Conservation (phyloP, 2,113 vertebrate species). For the Gasterosteus aculeatus region DNA sequence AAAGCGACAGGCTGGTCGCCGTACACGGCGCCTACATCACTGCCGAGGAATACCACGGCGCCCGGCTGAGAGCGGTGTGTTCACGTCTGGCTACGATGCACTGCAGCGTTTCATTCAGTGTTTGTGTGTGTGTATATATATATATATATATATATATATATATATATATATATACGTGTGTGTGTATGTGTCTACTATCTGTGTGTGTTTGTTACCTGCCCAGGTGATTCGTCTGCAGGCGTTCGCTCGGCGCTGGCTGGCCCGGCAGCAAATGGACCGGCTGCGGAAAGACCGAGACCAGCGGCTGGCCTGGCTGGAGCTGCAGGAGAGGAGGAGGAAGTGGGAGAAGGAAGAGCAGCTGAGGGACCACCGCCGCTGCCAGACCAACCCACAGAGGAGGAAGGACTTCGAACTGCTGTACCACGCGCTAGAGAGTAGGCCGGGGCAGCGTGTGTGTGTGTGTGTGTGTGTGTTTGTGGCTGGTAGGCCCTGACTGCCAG, state of each 20-base stretch:
- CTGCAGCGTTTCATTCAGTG: background rate
- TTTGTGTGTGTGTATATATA: too few species aligned
- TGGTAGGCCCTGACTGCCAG: accelerated
- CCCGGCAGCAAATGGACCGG: constrained; percentile 73
- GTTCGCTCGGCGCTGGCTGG: constrained; percentile 84
- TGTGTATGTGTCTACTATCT: too few species aligned
- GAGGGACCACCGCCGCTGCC: constrained; percentile 79
- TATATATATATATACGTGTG: background rate
- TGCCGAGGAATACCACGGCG: constrained; percentile 82
- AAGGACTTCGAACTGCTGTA: constrained; percentile 91
- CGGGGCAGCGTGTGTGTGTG: background rate
- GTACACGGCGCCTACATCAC: constrained; percentile 84
- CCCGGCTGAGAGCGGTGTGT: constrained; percentile 86
- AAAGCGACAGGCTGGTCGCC: constrained; percentile 85
- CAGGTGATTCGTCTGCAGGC: constrained; percentile 89
- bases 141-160: too few species aligned
- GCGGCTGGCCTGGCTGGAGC: constrained; percentile 81
- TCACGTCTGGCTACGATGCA: background rate
- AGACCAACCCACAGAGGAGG: constrained; percentile 85
- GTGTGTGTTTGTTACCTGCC: background rate
- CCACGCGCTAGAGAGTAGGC: constrained; percentile 89
- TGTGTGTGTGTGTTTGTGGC: background rate
- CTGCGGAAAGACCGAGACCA: constrained; percentile 76
- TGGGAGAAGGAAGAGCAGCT: constrained; percentile 84
- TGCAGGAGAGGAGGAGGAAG: constrained; percentile 76